These are phyloP conservation scores for Scaptodrosophila lebanonensis DNA, from an alignment of 1,140 invertebrate genomes.

Conservation along the genomic window DNA sequence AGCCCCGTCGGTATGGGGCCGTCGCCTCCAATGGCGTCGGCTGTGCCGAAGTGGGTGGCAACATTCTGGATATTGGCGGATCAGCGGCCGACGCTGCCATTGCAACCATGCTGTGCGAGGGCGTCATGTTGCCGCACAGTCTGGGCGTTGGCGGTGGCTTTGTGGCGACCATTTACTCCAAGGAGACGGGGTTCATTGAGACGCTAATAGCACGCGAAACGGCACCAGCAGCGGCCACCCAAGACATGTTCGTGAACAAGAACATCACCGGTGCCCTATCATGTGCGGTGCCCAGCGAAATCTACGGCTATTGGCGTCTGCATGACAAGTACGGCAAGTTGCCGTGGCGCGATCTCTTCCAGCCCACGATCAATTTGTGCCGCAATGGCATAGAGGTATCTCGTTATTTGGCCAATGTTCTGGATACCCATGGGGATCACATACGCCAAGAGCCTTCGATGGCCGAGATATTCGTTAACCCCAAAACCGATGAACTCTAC, in stretches of 20 bases:
- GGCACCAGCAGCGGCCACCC: constrained; percentile 83
- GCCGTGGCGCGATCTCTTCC: constrained; percentile 88
- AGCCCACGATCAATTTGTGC: constrained; percentile 87
- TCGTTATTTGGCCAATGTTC: constrained; percentile 82
- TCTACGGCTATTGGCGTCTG: constrained; percentile 90
- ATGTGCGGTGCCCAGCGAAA: constrained; percentile 93
- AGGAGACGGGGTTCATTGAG: constrained; percentile 79
- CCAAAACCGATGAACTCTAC: constrained; percentile 81
- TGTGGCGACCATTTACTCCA: constrained; percentile 88
- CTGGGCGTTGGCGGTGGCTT: constrained; percentile 93
- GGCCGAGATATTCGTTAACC: constrained; percentile 84
- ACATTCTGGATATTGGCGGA: constrained; percentile 85
- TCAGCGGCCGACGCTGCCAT: constrained; percentile 93
- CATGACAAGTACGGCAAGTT: constrained; percentile 87
- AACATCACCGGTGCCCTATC: constrained; percentile 81
- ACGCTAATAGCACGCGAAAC: constrained; percentile 89
- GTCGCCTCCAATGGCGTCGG: constrained; percentile 87
- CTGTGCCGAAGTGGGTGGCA: constrained; percentile 85
- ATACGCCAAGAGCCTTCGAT: constrained; percentile 82
- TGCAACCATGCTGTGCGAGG: constrained; percentile 91
- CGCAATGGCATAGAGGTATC: constrained; percentile 84
- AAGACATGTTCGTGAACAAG: constrained; percentile 83
- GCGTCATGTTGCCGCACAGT: constrained; percentile 90
- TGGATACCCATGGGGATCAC: constrained; percentile 78
- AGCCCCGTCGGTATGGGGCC: constrained; percentile 78